A percentile compares a stretch with the other conserved stretches of the same genome.
phyloP scores from a whole-genome alignment of 2,888 invertebrate species.

The Andrena trimmerana region DNA sequence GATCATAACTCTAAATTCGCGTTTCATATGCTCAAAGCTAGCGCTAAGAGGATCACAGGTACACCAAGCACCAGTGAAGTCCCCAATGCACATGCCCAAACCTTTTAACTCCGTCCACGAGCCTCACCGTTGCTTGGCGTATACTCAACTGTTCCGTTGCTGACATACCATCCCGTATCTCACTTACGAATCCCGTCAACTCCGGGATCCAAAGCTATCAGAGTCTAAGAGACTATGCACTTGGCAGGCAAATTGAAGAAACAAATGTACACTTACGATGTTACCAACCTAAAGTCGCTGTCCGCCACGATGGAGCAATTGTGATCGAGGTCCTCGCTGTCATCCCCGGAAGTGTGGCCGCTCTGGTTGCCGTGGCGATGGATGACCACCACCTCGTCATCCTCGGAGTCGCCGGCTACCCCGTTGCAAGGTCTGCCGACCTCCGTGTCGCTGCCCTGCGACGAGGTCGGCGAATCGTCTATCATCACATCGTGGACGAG shows the following conservation, averaged over 20 bases:
- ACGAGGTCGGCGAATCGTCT: slow-evolving; percentile 93
- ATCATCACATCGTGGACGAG: slow-evolving; percentile 94
- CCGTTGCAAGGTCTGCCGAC: slow-evolving; percentile 84
- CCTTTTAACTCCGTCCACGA: too few species aligned
- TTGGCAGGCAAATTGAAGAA: slow-evolving; percentile 22
- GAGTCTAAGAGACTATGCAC: background rate
- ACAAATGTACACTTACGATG: slow-evolving; percentile 67
- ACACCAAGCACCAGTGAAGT: too few species aligned
- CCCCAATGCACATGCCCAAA: too few species aligned
- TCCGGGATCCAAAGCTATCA: background rate
- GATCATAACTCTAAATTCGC: too few species aligned
- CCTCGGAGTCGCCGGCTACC: slow-evolving; percentile 81
- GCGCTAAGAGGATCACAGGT: too few species aligned
- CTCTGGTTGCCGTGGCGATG: slow-evolving; percentile 80
- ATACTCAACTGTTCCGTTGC: too few species aligned
- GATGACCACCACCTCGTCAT: slow-evolving; percentile 80
- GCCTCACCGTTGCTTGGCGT: too few species aligned
- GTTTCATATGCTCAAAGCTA: too few species aligned
- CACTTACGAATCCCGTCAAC: background rate
- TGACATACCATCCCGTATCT: too few species aligned
- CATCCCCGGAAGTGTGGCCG: slow-evolving; percentile 81
- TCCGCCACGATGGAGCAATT: slow-evolving; percentile 83
- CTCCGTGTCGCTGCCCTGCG: slow-evolving; percentile 90
- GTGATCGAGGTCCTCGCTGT: slow-evolving; percentile 82
- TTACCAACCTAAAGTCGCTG: slow-evolving; percentile 83